phyloP scores from a whole-genome alignment of 2,797 vertebrate genomes.

The Bovichtus variegatus region DNA sequence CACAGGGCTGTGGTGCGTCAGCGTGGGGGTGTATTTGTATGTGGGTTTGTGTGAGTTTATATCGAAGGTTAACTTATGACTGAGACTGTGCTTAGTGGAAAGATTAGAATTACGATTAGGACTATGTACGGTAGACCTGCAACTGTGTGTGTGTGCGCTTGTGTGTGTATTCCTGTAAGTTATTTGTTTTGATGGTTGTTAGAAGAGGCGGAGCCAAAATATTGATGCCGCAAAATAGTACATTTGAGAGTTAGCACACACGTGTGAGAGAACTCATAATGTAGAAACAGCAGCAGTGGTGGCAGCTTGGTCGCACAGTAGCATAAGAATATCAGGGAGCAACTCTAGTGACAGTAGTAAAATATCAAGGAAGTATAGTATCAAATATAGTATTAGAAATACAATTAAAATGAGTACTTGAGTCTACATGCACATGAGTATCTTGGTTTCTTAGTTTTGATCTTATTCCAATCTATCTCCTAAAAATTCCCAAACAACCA shows the following conservation, averaged over 20 bases:
- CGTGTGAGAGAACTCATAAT: background rate
- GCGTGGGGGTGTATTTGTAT: background rate
- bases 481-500: no score
- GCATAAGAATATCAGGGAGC: background rate
- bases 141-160: background rate
- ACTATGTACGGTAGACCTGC: background rate
- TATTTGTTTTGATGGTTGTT: background rate
- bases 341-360: background rate
- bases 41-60: background rate
- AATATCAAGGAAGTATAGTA: background rate
- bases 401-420: no score
- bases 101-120: slow-evolving; percentile 2
- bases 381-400: background rate
- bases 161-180: slow-evolving; percentile 40
- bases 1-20: slow-evolving; percentile 36
- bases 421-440: background rate
- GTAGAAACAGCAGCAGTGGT: background rate
- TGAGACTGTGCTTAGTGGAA: slow-evolving; percentile 40
- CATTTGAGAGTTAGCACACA: background rate
- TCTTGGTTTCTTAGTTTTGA: background rate
- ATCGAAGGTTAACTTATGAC: slow-evolving; percentile 11
- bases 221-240: background rate
- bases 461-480: no score
- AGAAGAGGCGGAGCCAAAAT: background rate
- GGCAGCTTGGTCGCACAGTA: background rate